Base-by-base conservation (phyloP, 1,140 invertebrate genomes). In the Diabrotica undecimpunctata region DNA sequence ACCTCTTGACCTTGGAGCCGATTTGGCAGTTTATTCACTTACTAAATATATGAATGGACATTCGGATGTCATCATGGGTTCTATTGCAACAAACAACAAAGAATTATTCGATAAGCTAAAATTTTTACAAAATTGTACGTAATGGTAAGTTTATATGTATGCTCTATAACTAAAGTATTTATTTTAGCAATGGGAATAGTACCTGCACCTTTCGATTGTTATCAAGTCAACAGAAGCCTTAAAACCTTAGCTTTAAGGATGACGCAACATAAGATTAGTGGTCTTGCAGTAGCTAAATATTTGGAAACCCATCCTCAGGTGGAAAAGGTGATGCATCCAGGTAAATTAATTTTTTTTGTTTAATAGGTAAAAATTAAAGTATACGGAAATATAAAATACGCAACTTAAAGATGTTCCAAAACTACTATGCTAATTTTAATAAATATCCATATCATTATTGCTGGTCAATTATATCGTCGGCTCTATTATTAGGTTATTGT, bases 31-130 rank as follows among this genome's bases (percentile, higher is more conserved):
- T 68, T 97, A 99, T 81, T 99, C 97, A 0, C 72, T 97, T 36
- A 98, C 96, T 0, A 99, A 99, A 80, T 99, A 98, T 75, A 96
- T 99, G 88, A 99, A 99, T 80, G 97, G 97, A 0, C 97, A 99
- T 79, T 91, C 93, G 1, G 97, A 99, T 83, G 91, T 98, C 53
- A 89, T 99, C 1, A 99, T 99, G 97, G 97, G 97, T 5, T 90
- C 92, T 7, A 84, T 90, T 7, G 84, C 91, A 36, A 86, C 89
- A 5, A 95, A 88, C 68, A 83, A 88, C 73, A 86, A 91, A 60
- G 87, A 87, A 54, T 72, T 97, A 0, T 85, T 87, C 70, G 76
- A 90, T 35, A 85, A 84, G 76, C 77, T 99, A 10, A 84, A 87
- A 68, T 98, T 92, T 80, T 80, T 96, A 60, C 96, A 99, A 86